These are phyloP conservation scores for Myiothlypis coronata DNA, from an alignment of 2,797 vertebrate species.

Conservation along the genomic window DNA sequence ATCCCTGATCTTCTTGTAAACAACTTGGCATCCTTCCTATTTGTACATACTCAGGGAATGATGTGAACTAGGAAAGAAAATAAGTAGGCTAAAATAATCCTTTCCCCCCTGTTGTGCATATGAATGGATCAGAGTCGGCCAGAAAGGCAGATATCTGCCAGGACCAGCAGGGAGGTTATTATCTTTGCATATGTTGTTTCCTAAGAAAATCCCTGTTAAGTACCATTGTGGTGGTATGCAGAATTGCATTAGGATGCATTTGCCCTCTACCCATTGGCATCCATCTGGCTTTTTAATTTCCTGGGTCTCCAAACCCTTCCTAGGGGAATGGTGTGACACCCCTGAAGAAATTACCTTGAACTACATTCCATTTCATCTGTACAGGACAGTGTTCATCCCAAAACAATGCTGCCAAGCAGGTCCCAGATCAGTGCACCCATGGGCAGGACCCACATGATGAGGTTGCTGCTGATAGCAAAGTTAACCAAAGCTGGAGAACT, in stretches of 20 bases:
- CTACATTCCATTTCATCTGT: not conserved
- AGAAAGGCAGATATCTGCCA: slow-evolving; percentile 16
- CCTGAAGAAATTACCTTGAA: not conserved
- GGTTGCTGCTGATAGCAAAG: not conserved
- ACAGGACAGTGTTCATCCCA: not conserved
- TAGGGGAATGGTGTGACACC: rapidly evolving
- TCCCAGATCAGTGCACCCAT: rapidly evolving
- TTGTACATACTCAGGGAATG: not conserved
- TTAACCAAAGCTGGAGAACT: not conserved
- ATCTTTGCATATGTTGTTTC: slow-evolving; percentile 18
- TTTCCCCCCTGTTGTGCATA: not conserved
- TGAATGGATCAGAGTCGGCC: not conserved
- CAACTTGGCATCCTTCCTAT: slow-evolving; percentile 14
- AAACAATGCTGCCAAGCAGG: not conserved
- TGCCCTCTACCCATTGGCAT: not conserved
- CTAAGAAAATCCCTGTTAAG: not conserved
- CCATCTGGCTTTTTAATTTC: not conserved
- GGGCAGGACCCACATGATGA: rapidly evolving
- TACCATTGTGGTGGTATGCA: not conserved
- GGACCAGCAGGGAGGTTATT: slow-evolving; percentile 23
- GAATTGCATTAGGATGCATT: not conserved
- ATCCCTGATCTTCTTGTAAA: slow-evolving; percentile 25
- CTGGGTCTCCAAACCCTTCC: not conserved
- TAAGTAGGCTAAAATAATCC: slow-evolving; percentile 28
- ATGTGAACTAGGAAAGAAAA: slow-evolving; percentile 34